A percentile compares a stretch with the other conserved stretches of the same genome.
Evolutionary conservation across 2,113 vertebrate species (phyloP).

Genomic region (Hydrolagus affinis): DNA sequence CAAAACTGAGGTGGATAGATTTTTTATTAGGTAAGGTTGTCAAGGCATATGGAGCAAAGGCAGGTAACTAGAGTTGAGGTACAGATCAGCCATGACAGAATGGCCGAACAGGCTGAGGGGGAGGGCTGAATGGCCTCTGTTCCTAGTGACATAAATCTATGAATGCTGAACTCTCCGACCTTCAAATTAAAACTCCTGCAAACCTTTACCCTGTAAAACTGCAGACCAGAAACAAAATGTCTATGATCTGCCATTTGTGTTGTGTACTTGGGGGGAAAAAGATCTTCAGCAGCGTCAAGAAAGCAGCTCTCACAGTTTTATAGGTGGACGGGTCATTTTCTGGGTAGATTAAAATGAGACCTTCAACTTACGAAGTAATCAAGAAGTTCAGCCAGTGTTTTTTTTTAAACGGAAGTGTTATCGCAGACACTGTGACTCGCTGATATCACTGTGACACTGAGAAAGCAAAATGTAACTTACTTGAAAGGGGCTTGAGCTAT

Average conservation of each 20-base stretch:
- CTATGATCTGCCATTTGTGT: not conserved
- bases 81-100: too few relatives aligned
- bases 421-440: not conserved
- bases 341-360: not conserved
- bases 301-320: not conserved
- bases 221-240: not conserved
- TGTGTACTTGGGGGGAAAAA: not conserved
- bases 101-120: too few relatives aligned
- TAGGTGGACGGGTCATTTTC: not conserved
- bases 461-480: slow-evolving; percentile 41
- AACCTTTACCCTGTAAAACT: not conserved
- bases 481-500: slow-evolving; percentile 57
- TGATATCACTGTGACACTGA: not conserved
- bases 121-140: too few relatives aligned
- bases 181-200: too few relatives aligned
- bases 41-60: too few relatives aligned
- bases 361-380: not conserved
- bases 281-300: not conserved
- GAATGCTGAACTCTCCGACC: not conserved
- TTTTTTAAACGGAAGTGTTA: not conserved
- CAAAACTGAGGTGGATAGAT: too few relatives aligned
- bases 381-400: too few relatives aligned
- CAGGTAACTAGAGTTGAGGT: too few relatives aligned
- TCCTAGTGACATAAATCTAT: too few relatives aligned
- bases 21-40: too few relatives aligned